A percentile compares a stretch with the other conserved stretches of the same genome.
Conservation (phyloP, 2,797 vertebrate species). For the Manis crassicaudata region DNA sequence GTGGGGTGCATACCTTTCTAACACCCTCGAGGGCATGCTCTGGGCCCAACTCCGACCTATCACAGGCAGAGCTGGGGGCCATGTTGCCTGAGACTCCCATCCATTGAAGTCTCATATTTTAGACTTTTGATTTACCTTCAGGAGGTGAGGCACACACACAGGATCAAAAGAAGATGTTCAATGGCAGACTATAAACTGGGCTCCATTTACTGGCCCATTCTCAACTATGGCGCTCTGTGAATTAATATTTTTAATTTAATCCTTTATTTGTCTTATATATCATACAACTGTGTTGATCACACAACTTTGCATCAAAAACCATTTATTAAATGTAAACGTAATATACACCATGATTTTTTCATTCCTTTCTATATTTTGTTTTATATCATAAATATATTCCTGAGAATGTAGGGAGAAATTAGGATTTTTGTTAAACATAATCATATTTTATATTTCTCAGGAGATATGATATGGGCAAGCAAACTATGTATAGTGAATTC, state of each 20-base stretch:
- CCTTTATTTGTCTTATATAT: not conserved
- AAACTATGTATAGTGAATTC: not conserved
- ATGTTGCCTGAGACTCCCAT: not conserved
- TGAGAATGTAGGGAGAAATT: not conserved
- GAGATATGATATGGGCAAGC: not conserved
- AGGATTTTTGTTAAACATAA: not conserved
- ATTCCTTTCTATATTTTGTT: not conserved
- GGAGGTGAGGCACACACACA: not conserved
- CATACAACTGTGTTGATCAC: not conserved
- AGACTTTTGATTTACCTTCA: not conserved
- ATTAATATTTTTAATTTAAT: not conserved
- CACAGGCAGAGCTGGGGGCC: not conserved
- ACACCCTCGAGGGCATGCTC: accelerated
- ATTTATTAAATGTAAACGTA: not conserved
- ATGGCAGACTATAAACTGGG: not conserved
- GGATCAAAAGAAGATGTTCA: not conserved
- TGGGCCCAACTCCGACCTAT: not conserved
- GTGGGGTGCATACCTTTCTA: not conserved
- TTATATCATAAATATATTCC: not conserved
- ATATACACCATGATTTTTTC: not conserved
- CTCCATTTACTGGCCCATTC: not conserved
- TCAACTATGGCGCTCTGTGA: not conserved
- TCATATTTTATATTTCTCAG: not conserved
- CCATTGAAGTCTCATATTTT: not conserved
- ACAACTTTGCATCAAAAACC: not conserved